Evolutionary conservation across 2,888 invertebrate genomes (phyloP).

Genomic region (Drepanosiphum platanoidis): DNA sequence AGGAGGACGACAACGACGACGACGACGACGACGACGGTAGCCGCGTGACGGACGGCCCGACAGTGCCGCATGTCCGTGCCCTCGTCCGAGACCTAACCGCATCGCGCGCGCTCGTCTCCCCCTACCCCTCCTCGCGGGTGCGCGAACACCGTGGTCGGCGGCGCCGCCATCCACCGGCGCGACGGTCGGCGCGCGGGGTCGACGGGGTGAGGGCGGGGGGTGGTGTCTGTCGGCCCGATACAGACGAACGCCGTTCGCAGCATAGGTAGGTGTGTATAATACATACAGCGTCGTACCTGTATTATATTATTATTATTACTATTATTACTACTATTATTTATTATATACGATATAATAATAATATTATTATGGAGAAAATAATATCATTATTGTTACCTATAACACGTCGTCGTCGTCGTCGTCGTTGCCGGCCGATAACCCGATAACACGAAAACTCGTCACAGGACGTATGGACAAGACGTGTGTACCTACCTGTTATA

Average conservation of each 20-base stretch:
- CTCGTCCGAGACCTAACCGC: background rate
- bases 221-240: background rate
- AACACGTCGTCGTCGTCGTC: background rate
- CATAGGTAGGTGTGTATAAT: no score
- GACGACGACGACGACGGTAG: background rate
- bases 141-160: background rate
- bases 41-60: slow-evolving; percentile 40
- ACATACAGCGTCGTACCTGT: no score
- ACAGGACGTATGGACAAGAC: background rate
- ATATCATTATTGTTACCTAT: background rate
- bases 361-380: background rate
- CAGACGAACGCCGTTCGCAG: background rate
- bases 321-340: background rate
- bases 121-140: background rate
- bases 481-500: background rate
- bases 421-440: slow-evolving; percentile 35
- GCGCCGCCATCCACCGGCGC: no score
- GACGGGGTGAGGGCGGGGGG: background rate
- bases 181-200: background rate
- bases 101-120: background rate
- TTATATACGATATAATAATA: background rate
- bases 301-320: no score
- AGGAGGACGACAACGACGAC: background rate
- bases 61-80: slow-evolving; percentile 20
- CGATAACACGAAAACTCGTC: slow-evolving; percentile 32